Conservation (phyloP, 2,113 vertebrate species). For the Suncus etruscus region DNA sequence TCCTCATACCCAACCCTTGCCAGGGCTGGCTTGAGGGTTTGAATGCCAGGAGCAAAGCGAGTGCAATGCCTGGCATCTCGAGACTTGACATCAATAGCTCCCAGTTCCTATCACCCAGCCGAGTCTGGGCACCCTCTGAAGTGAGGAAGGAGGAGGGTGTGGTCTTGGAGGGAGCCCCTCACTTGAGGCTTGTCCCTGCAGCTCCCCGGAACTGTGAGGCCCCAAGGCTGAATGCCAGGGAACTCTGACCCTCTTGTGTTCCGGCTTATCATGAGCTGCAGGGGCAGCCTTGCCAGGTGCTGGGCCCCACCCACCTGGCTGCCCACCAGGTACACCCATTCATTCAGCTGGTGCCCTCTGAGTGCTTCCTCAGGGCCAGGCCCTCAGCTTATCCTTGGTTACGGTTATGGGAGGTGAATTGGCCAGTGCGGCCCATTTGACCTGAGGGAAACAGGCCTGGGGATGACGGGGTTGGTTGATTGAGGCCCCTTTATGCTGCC, state of each 20-base stretch:
- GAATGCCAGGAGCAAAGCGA: neutral
- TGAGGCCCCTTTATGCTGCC: too few relatives aligned
- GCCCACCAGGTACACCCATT: neutral
- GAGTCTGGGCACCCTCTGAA: neutral
- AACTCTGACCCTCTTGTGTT: slow-evolving; percentile 42
- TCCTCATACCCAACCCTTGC: neutral
- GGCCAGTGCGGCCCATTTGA: neutral
- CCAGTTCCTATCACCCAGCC: neutral
- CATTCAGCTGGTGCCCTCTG: neutral
- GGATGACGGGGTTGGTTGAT: too few relatives aligned
- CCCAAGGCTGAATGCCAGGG: slow-evolving; percentile 37
- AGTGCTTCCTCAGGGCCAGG: neutral
- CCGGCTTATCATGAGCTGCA: neutral
- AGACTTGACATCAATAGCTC: neutral
- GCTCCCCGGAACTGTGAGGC: neutral
- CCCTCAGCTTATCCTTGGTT: neutral
- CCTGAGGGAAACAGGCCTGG: too few relatives aligned
- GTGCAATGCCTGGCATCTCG: neutral
- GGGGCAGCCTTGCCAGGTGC: neutral
- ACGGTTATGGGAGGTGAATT: neutral
- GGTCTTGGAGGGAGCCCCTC: neutral
- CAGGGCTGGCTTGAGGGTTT: neutral
- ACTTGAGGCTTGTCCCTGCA: too few relatives aligned
- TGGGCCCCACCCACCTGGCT: neutral
- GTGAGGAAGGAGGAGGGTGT: neutral